phyloP scores from a whole-genome alignment of 2,113 vertebrate genomes.

The Columbina picui region DNA sequence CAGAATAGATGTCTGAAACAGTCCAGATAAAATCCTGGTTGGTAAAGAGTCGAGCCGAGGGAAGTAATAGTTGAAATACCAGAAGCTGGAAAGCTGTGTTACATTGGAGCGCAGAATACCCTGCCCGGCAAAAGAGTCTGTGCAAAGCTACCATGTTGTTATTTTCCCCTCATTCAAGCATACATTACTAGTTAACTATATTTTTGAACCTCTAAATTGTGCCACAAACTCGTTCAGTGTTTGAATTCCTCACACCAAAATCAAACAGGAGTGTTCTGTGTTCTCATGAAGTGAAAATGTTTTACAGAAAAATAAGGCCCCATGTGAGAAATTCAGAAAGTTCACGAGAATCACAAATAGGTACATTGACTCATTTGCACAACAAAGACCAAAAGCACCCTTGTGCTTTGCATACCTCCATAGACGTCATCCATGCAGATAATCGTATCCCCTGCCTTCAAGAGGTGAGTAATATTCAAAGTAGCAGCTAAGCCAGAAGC shows the following conservation, averaged over 20 bases:
- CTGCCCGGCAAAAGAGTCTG: background rate
- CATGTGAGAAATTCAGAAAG: background rate
- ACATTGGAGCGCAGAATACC: background rate
- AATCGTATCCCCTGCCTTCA: slow-evolving; percentile 87
- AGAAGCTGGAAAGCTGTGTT: background rate
- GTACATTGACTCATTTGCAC: background rate
- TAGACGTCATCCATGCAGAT: slow-evolving; percentile 93
- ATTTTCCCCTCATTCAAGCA: background rate
- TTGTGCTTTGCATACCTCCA: slow-evolving; percentile 79
- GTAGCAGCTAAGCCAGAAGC: slow-evolving; percentile 90
- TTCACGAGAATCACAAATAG: background rate
- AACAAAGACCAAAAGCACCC: background rate
- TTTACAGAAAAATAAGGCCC: background rate
- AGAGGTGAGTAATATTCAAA: slow-evolving; percentile 85
- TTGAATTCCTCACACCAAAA: background rate
- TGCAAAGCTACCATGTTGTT: background rate
- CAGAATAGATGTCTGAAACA: background rate
- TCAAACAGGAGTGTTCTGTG: background rate
- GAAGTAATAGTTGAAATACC: background rate
- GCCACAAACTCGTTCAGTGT: background rate
- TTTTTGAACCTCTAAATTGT: background rate
- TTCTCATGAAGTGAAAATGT: background rate
- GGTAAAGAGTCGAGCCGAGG: background rate
- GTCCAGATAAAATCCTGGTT: background rate
- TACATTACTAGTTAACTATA: no score